Evolutionary conservation across 1,140 invertebrate genomes (phyloP), one percentile per base, ranked within the genome.

Genomic region (Callitettix versicolor): DNA sequence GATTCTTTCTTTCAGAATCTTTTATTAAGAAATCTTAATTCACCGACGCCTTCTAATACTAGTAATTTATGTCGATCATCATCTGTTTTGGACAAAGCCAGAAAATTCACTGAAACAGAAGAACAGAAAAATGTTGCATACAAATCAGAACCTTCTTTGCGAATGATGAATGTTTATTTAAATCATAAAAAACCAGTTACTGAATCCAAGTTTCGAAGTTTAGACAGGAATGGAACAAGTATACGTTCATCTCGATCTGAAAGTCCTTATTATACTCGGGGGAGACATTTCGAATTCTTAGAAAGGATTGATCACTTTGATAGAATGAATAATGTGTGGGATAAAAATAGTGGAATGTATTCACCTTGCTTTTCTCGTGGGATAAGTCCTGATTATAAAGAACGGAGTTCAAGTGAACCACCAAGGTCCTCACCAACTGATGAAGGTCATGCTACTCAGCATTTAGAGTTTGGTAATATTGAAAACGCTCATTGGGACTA

Each of bases 1-100:
- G 73, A 84, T 62, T 74, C 74, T 0, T 86, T 85, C 62, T 86
- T 86, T 61, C 82, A 83, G 64, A 75, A 83, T 67, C 72, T 86
- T 21, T 82, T 85, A 58, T 64, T 85, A 11, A 66, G 77, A 53
- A 73, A 78, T 58, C 63, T 38, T 56, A 42, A 56, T 33, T 52
- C 52, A 30, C 66, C 58, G 15, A 62, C 64, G 20, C 59, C 66
- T 2, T 66, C 71, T 2, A 62, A 47, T 21, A 36, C 70, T 57
- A 65, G 59, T 51, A 63, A 60, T 59, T 60, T 63, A 20, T 55
- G 70, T 36, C 71, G 71, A 55, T 74, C 68, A 51, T 73, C 76
- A 1, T 71, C 76, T 21, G 78, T 86, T 4, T 64, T 76, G 22
- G 78, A 85, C 66, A 79, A 79, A 64, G 78, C 79, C 0, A 76